These are phyloP conservation scores for Dermolepida albohirtum DNA, from an alignment of 2,888 invertebrate genomes.

Conservation along the genomic window DNA sequence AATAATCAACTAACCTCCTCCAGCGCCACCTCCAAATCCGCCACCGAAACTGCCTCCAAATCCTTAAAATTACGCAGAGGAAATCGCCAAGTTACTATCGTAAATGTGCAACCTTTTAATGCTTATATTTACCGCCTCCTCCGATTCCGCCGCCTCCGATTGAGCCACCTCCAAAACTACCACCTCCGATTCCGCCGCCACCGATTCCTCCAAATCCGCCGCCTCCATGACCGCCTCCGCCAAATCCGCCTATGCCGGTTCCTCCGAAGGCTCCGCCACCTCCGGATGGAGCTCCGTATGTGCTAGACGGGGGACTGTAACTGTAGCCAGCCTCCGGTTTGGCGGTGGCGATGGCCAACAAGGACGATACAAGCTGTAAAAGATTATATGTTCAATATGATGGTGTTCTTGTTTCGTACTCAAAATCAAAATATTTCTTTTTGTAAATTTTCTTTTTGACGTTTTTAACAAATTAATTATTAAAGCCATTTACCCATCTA, in stretches of 20 bases:
- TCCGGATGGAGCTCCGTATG: slow-evolving; percentile 63
- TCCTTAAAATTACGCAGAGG: slow-evolving; percentile 29
- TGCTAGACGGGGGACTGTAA: slow-evolving; percentile 66
- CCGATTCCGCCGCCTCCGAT: slow-evolving; percentile 46
- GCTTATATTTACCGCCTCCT: slow-evolving; percentile 42
- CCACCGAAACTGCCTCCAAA: slow-evolving; percentile 49
- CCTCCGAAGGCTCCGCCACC: slow-evolving; percentile 56
- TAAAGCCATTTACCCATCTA: too few species aligned
- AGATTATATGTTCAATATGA: slow-evolving; percentile 23
- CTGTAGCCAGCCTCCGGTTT: slow-evolving; percentile 75
- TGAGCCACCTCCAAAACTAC: slow-evolving; percentile 47
- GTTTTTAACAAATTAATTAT: too few species aligned
- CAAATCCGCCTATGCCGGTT: slow-evolving; percentile 50
- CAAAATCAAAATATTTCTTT: too few species aligned
- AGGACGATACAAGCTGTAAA: slow-evolving; percentile 61
- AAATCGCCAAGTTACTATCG: not conserved
- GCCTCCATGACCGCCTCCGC: slow-evolving; percentile 55
- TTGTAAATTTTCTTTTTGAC: too few species aligned
- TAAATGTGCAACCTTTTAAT: not conserved
- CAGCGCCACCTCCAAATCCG: slow-evolving; percentile 51
- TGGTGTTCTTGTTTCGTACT: too few species aligned
- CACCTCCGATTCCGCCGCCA: slow-evolving; percentile 52
- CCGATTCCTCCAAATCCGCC: slow-evolving; percentile 41
- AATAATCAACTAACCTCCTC: slow-evolving; percentile 36
- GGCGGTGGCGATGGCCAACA: slow-evolving; percentile 73